phyloP scores from a whole-genome alignment of 2,797 vertebrate genomes.

The Amblyopsis hoosieri region DNA sequence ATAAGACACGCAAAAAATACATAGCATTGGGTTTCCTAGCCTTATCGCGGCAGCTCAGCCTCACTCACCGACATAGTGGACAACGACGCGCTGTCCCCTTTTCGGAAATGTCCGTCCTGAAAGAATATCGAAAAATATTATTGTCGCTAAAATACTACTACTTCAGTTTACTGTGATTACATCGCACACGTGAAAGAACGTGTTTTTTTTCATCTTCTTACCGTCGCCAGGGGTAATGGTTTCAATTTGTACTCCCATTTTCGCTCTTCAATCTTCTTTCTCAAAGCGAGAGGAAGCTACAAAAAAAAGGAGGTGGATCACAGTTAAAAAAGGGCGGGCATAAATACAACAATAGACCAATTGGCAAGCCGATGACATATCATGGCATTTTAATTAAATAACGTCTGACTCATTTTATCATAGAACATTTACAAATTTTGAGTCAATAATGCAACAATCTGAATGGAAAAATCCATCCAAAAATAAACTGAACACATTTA shows the following conservation, averaged over 20 bases:
- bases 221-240: conserved; percentile 87
- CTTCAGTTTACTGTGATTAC: too few relatives aligned
- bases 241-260: conserved; percentile 89
- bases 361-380: not conserved
- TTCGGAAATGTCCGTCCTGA: conserved; percentile 89
- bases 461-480: too few relatives aligned
- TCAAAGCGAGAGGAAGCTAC: conserved; percentile 42
- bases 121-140: conserved; percentile 28
- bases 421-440: too few relatives aligned
- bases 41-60: not conserved
- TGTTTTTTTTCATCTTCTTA: conserved; percentile 55
- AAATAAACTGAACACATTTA: too few relatives aligned
- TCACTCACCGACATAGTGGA: conserved; percentile 91
- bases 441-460: too few relatives aligned
- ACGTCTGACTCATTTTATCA: not conserved
- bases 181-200: not conserved
- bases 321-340: conserved; percentile 7
- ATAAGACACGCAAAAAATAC: not conserved
- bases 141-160: not conserved
- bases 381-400: not conserved
- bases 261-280: conserved; percentile 42
- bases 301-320: not conserved
- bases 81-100: conserved; percentile 89
- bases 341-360: not conserved
- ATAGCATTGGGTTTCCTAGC: not conserved